Base-by-base conservation (phyloP, 2,113 vertebrate genomes). In the Protomyctophum bolini region DNA sequence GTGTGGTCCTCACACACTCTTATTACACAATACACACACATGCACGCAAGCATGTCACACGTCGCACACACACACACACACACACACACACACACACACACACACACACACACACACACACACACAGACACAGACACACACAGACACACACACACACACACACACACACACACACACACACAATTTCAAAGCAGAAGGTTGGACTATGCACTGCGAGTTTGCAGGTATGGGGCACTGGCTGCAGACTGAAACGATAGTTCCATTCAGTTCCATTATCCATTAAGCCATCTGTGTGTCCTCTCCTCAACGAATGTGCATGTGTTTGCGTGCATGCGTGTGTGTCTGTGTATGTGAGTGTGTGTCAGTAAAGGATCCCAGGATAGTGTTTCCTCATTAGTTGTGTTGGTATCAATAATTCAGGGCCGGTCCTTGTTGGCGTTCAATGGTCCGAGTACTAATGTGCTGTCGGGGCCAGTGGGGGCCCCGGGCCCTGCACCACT, bases 301-400 rank as follows among this genome's bases (percentile, higher is more conserved):
- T 51, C 47, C 49, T 21, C 21, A 21, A 21, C 21, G 50, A 68
- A 45, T 73, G 72, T 50, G 21, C 77, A 70, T 68, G 72, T 80
- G 75, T 72, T 21, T 21, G n/a, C 75, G 63, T 58, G 6, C 78
- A 63, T 81, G 70, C 61, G 29, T 28, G 59, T 56, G 28, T 63
- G 57, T 47, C 67, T 75, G 65, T 66, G 73, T 75, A 68, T 46
- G 4, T 73, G 68, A 77, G 7, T 88, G 82, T 77, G 80, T 83
- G 87, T 87, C 77, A 87, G 85, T 66, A 87, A 86, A 83, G 83
- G 60, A 85, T 50, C 33, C 68, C 66, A 50, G 77, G 86, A 86
- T 94, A 83, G 77, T 71, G 89, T 94, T 94, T 92, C 93, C 91
- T 94, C 93, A 94, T 94, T 94, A 94, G 93, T 91, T 86, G 92